Conservation (phyloP, 2,888 invertebrate genomes). For the Latheticus oryzae region DNA sequence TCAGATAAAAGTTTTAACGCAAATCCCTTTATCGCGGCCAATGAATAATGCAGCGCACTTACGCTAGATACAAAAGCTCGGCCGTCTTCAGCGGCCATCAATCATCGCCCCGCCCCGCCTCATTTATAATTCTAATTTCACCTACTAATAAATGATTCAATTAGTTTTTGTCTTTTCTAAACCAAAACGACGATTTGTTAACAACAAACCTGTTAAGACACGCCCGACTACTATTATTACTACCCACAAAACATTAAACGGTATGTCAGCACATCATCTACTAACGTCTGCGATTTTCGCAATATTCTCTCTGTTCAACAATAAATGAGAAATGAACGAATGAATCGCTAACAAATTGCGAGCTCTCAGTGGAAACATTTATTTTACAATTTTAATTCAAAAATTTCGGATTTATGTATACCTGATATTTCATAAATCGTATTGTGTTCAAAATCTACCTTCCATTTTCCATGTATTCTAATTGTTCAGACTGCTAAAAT, state of each 20-base stretch:
- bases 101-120: constrained; percentile 42
- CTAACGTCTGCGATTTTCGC: constrained; percentile 1
- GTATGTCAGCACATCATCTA: constrained; percentile 26
- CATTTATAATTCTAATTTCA: constrained; percentile 52
- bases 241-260: constrained; percentile 13
- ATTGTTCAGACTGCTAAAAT: no score
- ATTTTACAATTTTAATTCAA: constrained; percentile 6
- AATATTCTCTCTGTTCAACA: constrained; percentile 6
- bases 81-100: constrained; percentile 43
- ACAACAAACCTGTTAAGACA: constrained; percentile 28
- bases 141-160: constrained; percentile 58
- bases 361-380: neutral
- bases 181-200: constrained; percentile 42
- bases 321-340: constrained; percentile 12
- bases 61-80: constrained; percentile 44
- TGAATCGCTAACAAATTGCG: constrained; percentile 28
- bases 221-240: constrained; percentile 28
- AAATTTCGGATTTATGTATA: no score
- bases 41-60: constrained; percentile 64
- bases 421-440: no score
- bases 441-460: no score
- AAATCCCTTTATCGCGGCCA: constrained; percentile 65
- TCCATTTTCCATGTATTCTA: no score
- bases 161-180: constrained; percentile 56
- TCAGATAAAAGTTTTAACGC: constrained; percentile 65